phyloP scores from a whole-genome alignment of 2,888 invertebrate genomes.

The Odiellus spinosus region DNA sequence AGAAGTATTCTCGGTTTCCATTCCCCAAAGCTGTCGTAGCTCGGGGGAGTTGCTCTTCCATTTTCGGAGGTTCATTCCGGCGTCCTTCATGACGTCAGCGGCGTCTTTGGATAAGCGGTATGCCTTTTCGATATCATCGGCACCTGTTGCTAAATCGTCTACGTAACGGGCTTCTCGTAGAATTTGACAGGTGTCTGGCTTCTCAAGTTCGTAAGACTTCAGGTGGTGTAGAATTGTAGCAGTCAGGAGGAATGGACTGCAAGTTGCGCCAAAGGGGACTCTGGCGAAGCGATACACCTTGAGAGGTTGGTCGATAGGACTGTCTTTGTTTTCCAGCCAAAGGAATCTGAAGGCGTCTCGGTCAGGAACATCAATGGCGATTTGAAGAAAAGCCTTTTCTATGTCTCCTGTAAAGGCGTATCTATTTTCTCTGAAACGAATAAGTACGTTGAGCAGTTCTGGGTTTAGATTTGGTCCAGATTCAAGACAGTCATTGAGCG shows the following conservation, averaged over 20 bases:
- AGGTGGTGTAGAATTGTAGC: conserved; percentile 2
- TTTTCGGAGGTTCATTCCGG: conserved; percentile 2
- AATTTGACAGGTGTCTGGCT: background rate
- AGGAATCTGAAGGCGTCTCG: conserved; percentile 6
- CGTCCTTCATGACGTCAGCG: background rate
- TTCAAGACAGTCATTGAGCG: conserved; percentile 7
- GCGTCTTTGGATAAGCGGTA: background rate
- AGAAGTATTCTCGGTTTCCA: too few relatives aligned
- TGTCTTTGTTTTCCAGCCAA: background rate
- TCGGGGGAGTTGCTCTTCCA: conserved; percentile 1
- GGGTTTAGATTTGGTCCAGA: conserved; percentile 5
- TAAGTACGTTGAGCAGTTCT: conserved; percentile 1
- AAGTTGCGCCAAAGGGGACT: background rate
- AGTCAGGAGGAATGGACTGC: conserved; percentile 1
- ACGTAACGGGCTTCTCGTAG: background rate
- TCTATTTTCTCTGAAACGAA: conserved; percentile 10
- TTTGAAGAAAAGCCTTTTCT: conserved; percentile 8
- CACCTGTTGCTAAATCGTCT: background rate
- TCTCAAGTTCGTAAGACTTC: background rate
- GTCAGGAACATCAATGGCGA: conserved; percentile 4
- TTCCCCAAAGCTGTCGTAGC: background rate
- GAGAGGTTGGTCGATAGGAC: too few relatives aligned
- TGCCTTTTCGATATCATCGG: background rate
- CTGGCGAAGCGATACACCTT: background rate
- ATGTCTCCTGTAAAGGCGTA: conserved; percentile 8